Base-by-base conservation (phyloP, 2,113 vertebrate species). In the Otus sunia region DNA sequence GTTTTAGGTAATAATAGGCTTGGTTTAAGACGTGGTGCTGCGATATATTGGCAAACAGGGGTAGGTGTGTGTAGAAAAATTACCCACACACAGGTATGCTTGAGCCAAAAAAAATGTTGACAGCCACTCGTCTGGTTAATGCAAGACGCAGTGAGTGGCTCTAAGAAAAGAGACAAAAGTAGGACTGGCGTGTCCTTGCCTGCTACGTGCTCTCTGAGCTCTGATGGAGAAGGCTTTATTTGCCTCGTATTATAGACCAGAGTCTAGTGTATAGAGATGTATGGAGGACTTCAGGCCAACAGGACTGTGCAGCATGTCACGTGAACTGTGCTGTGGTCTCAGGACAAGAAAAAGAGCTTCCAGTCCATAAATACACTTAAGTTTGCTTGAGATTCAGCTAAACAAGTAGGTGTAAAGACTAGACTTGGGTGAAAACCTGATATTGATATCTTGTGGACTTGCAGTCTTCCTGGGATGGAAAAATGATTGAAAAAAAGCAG, bases 1-100 rank as follows among this genome's bases (percentile, higher is more conserved):
- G 47, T 86, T 67, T 39, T 50, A 93, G 58, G 55, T 76, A 95
- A 93, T 82, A 27, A 47, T 1, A 63, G 85, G 62, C 56, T 88
- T 79, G 71, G 45, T 68, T 84, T 49, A 15, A 95, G 79, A 88
- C 1, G 4, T n/a, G 59, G 32, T 88, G 69, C 6, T 94, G 83
- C 64, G 88, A 92, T 95, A n/a, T 15, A 58, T 4, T 92, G 83
- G 59, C 72, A 91, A 77, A 53, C 1, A 82, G 30, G 45, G 37
- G 59, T 45, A 74, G 91, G 63, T 60, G 41, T 88, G 50, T 88
- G 86, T 58, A 66, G 83, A 77, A 80, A 55, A 90, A 73, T 77
- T 53, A 50, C 79, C 59, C 71, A 66, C 0, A 1, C 82, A 64
- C 7, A 36, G 74, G 4, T 4, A 41, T 30, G 56, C 47, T 56